Base-by-base conservation (phyloP, 2,113 vertebrate genomes). In the Lampris megalopsis region DNA sequence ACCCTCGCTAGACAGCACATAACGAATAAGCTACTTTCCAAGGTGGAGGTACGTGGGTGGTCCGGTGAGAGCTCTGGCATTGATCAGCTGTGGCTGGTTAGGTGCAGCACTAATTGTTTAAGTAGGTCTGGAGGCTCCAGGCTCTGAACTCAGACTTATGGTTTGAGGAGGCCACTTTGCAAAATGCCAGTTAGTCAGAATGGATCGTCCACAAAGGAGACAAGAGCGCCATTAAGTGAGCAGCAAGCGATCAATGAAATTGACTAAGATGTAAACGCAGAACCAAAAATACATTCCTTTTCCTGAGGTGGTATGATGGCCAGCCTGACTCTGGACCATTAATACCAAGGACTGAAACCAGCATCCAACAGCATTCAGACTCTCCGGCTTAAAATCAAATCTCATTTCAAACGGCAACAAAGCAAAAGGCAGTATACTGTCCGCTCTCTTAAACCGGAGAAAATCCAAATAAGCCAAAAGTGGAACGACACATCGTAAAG, bases 61-160 rank as follows among this genome's bases (percentile, higher is more conserved):
- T 69, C 61, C n/a, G 1, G 64, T 77, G 9, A 85, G 66, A 78
- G 83, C 77, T 61, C 45, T 11, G 1, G 11, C 58, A 86, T 71
- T 68, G 75, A 88, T 88, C 70, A 60, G 43, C 10, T 79, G 52
- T 0, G 38, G 11, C 64, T 78, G 47, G 53, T 58, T 41, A 47
- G 43, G 9, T 24, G 5, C 4, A 10, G 3, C 45, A 36, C 63
- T 83, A 54, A 81, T 68, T 68, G 24, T 49, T 41, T 37, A 52
- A 61, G 50, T n/a, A 74, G 62, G 66, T 0, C 42, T 50, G 38
- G 4, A 69, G n/a, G 71, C 38, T 35, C 36, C 1, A 66, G 2
- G 79, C 77, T 63, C 64, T 52, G 6, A 77, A 47, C 60, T 36
- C n/a, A 9, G 48, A 54, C 52, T 41, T 41, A 66, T 3, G 67